Percentiles rank a stretch among this genome's conserved stretches.
Conservation (phyloP, 2,113 vertebrate genomes). For the Mirounga angustirostris region DNA sequence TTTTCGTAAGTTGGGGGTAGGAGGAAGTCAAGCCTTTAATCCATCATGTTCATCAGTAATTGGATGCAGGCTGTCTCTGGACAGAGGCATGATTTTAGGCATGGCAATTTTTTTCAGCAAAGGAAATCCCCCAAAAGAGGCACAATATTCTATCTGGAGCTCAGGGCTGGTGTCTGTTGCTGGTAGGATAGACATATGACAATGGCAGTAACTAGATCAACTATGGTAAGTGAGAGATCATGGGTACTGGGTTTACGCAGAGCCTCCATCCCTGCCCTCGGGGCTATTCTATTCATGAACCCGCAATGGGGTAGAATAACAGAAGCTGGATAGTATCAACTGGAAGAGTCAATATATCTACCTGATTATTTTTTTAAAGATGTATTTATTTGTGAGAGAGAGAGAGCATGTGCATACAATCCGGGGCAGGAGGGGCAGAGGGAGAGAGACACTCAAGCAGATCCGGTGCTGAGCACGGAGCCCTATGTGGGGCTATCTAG, state of each 20-base stretch:
- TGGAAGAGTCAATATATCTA: background rate
- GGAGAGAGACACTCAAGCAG: background rate
- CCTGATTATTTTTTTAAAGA: background rate
- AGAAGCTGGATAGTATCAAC: background rate
- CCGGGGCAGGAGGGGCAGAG: background rate
- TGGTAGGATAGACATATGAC: background rate
- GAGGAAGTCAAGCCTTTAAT: background rate
- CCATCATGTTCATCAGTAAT: background rate
- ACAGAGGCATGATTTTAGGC: background rate
- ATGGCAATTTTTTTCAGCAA: conserved; percentile 9
- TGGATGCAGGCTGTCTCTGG: background rate
- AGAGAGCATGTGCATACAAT: background rate
- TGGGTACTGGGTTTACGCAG: background rate
- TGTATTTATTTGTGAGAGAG: background rate
- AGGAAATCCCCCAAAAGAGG: conserved; percentile 39
- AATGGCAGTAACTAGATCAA: background rate
- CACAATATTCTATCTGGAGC: background rate
- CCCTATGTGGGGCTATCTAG: background rate
- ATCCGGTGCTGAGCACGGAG: background rate
- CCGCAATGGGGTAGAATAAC: background rate
- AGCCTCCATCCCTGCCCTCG: background rate
- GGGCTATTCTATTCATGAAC: background rate
- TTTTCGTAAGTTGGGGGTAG: background rate
- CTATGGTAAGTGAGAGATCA: background rate
- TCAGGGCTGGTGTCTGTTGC: background rate